Percentiles rank a stretch among this genome's conserved stretches.
phyloP scores from a whole-genome alignment of 1,140 invertebrate species.

The Zaprionus tsacasi region DNA sequence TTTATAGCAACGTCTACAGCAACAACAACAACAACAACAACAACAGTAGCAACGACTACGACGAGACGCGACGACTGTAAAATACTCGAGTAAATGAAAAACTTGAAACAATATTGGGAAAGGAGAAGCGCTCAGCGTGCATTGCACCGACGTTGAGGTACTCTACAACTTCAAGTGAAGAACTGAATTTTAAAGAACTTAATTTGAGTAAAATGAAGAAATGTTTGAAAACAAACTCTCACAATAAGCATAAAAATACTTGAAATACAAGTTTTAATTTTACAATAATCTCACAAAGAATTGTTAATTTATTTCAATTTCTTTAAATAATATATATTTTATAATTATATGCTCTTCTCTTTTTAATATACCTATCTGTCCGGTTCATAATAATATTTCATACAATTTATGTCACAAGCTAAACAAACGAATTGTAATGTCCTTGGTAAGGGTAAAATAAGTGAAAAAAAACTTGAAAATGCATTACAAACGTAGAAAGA shows the following conservation, averaged over 20 bases:
- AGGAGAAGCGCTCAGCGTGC: not conserved
- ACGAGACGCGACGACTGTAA: slow-evolving; percentile 24
- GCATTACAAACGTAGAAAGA: slow-evolving; percentile 11
- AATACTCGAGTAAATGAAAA: slow-evolving; percentile 43
- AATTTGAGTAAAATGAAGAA: no score
- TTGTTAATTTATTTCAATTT: no score
- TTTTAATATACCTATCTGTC: no score
- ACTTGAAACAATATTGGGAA: slow-evolving; percentile 33
- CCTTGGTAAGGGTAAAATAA: slow-evolving; percentile 5
- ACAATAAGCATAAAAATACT: no score
- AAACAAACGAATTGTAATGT: not conserved
- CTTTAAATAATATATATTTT: no score
- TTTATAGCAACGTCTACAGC: slow-evolving; percentile 33
- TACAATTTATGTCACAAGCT: no score
- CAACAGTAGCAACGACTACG: not conserved
- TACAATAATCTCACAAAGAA: no score
- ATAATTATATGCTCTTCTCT: no score
- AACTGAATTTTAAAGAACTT: no score
- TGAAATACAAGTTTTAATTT: no score
- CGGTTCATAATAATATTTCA: no score
- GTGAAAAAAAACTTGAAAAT: slow-evolving; percentile 32
- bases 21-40: slow-evolving; percentile 6
- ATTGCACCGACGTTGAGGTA: slow-evolving; percentile 6
- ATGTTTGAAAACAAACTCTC: no score
- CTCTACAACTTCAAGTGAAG: not conserved